phyloP scores from a whole-genome alignment of 2,113 vertebrate species.

The Bos taurus region DNA sequence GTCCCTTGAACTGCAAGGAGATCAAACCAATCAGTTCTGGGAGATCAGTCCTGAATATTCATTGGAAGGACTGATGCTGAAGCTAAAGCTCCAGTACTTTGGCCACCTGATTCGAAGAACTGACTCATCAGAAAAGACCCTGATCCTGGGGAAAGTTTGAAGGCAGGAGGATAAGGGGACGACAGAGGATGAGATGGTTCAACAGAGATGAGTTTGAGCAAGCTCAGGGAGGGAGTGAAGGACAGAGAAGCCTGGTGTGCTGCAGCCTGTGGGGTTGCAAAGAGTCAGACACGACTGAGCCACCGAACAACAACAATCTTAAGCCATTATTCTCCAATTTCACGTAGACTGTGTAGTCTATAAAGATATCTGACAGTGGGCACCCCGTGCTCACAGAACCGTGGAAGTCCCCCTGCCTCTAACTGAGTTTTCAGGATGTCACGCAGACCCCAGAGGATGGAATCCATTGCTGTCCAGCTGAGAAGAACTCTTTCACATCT shows the following conservation, averaged over 20 bases:
- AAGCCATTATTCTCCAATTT: background rate
- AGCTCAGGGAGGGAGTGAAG: background rate
- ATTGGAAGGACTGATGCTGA: background rate
- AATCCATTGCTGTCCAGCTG: background rate
- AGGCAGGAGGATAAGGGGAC: background rate
- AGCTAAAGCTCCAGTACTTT: background rate
- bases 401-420: fast-evolving
- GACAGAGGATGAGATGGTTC: background rate
- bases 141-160: background rate
- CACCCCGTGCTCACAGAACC: background rate
- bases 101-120: fast-evolving
- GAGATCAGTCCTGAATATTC: background rate
- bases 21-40: background rate
- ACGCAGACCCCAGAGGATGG: background rate
- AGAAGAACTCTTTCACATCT: background rate
- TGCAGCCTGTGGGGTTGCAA: background rate
- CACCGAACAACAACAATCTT: fast-evolving
- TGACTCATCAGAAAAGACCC: background rate
- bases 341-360: background rate
- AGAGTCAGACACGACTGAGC: background rate
- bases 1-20: background rate
- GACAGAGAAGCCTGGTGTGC: background rate
- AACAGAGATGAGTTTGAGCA: background rate
- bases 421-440: background rate
- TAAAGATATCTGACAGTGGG: background rate